Percentiles rank a stretch among this genome's conserved stretches.
phyloP scores from a whole-genome alignment of 2,888 invertebrate species.

The Athrips mouffetella region DNA sequence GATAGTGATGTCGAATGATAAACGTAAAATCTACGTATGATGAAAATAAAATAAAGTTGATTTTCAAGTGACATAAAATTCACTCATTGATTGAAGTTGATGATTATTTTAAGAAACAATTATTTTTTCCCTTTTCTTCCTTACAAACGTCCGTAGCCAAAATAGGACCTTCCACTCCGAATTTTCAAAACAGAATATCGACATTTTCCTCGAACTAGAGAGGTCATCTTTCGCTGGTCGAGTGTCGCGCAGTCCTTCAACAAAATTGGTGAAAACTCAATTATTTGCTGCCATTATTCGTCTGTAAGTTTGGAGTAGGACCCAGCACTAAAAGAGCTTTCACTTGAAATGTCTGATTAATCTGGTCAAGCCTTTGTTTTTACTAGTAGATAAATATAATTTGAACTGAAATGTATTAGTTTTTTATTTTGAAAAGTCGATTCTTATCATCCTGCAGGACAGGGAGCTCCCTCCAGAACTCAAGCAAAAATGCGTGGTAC shows the following conservation, averaged over 20 bases:
- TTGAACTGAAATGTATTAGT: background rate
- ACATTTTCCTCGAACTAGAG: conserved; percentile 4
- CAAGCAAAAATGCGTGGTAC: no score
- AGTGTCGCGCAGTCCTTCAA: conserved; percentile 37
- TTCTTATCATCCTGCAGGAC: no score
- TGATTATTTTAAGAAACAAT: no score
- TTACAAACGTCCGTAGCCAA: no score
- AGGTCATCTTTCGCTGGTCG: conserved; percentile 32
- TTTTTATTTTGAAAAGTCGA: background rate
- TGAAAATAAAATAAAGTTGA: no score
- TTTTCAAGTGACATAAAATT: no score
- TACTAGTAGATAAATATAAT: background rate
- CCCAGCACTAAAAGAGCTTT: conserved; percentile 34
- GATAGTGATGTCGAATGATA: no score
- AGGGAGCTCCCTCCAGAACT: no score
- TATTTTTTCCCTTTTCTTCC: no score
- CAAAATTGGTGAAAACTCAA: conserved; percentile 65
- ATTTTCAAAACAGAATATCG: background rate
- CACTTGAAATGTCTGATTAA: conserved; percentile 31
- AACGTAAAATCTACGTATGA: no score
- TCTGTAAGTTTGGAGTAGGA: background rate
- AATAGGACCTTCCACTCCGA: no score
- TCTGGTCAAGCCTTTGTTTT: conserved; percentile 3
- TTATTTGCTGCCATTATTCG: conserved; percentile 60
- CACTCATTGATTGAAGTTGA: no score